These are phyloP conservation scores for Bradypodion ventrale DNA, from an alignment of 2,797 vertebrate genomes.

Conservation along the genomic window DNA sequence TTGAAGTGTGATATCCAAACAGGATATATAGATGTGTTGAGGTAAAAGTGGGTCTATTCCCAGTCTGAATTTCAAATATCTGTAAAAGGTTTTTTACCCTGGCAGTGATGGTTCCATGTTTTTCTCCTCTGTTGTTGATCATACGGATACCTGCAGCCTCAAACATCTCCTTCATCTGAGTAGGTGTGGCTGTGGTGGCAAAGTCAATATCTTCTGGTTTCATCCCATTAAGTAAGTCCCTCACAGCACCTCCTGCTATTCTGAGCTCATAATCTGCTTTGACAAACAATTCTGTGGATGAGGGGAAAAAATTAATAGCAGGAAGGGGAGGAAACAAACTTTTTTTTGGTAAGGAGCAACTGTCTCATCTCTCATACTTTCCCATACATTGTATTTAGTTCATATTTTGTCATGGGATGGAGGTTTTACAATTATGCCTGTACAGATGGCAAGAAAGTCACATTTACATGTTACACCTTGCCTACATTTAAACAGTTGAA, in stretches of 20 bases:
- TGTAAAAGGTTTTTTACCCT: conserved; percentile 78
- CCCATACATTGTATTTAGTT: too few relatives aligned
- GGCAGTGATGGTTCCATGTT: conserved; percentile 95
- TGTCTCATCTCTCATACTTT: too few relatives aligned
- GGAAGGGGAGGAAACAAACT: not conserved
- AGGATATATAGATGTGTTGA: not conserved
- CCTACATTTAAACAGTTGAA: not conserved
- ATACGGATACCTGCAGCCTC: conserved; percentile 86
- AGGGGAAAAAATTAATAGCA: not conserved
- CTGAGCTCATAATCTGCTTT: conserved; percentile 89
- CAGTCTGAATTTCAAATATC: not conserved
- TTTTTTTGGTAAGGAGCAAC: not conserved
- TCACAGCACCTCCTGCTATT: conserved; percentile 94
- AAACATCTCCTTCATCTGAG: conserved; percentile 93
- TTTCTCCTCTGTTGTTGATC: conserved; percentile 97
- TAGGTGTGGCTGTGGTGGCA: conserved; percentile 93
- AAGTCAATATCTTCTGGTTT: conserved; percentile 94
- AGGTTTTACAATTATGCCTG: rapidly evolving
- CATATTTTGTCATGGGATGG: too few relatives aligned
- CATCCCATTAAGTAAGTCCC: conserved; percentile 89
- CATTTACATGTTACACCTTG: not conserved
- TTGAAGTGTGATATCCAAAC: not conserved
- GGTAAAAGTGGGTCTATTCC: not conserved
- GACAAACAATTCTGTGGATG: conserved; percentile 83
- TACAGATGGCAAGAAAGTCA: rapidly evolving